Base-by-base conservation (phyloP, 2,888 invertebrate species). In the Micoletzkya japonica region DNA sequence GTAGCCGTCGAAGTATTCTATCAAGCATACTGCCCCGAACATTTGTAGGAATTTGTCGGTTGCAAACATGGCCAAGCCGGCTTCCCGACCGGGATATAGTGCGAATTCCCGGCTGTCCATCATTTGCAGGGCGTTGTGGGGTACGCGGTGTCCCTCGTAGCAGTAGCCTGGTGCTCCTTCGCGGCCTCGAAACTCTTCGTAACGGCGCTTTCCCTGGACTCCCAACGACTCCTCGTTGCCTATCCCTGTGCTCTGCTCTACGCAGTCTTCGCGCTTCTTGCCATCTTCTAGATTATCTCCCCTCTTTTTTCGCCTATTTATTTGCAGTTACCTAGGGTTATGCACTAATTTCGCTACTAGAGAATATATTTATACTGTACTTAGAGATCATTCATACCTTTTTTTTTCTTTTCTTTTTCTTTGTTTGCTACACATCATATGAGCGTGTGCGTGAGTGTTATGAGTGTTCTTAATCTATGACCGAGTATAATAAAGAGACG, bases 191-290 rank as follows among this genome's bases (percentile, higher is more conserved):
- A 94, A 86, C 89, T 95, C 34, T 94, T 95, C 89, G 92, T 93
- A 50, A 92, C 93, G 0, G 93, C 95, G 87, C 91, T 94, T 24
- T 91, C 61, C 26, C 66, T 94, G 89, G 90, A 91, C 75, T 72
- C 91, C 92, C 81, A 94, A 93, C 73, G 74, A 56, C 71, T 84
- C n/a, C 79, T 94, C 0, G 91, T 93, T 79, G 94, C 94, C 49
- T 95, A 95, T 87, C 95, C 95, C 0, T 95, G 95, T 88, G 91
- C 92, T 72, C 89, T 95, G 74, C 91, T 95, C 36, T 94, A 94
- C 88, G 93, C 93, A 61, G 93, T 95, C 1, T 95, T 95, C 88
- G 93, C 94, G 56, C 89, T 95, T 69, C 89, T 95, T 81, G 93
- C 95, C 63, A 90, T 95, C 73, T 95, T 95, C 88, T 95, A 89